Percentiles rank a stretch among this genome's conserved stretches.
Evolutionary conservation across 2,888 invertebrate genomes (phyloP).

Genomic region (Pheosia tremula): DNA sequence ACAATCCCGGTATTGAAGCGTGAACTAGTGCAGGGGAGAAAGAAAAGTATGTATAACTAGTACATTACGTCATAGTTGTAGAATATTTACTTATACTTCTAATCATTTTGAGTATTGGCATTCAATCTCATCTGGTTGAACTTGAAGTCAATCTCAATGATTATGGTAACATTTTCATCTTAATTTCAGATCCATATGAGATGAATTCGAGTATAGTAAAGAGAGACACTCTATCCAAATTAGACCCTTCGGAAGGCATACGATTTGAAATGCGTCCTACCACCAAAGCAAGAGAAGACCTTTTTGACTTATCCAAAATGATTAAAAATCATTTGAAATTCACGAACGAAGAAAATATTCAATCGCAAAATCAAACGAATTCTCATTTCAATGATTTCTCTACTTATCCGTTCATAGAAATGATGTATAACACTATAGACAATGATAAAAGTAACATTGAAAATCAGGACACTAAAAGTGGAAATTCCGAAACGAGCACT

Average conservation of each 20-base stretch:
- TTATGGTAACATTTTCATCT: neutral
- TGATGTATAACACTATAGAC: constrained; percentile 5
- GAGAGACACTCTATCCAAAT: neutral
- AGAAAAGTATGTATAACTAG: constrained; percentile 35
- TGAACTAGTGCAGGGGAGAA: constrained; percentile 29
- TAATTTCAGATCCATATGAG: neutral
- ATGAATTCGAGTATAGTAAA: neutral
- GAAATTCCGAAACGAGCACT: neutral
- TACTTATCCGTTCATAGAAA: neutral
- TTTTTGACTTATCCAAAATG: constrained; percentile 22
- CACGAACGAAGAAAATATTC: constrained; percentile 6
- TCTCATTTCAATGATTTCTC: constrained; percentile 1
- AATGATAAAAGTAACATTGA: neutral
- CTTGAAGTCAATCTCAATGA: no score
- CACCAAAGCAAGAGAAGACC: constrained; percentile 25
- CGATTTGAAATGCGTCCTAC: constrained; percentile 42
- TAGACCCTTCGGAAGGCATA: constrained; percentile 41
- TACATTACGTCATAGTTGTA: no score
- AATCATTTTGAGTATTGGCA: no score
- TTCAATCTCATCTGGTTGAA: no score
- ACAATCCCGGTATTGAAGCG: constrained; percentile 21
- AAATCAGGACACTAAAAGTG: neutral
- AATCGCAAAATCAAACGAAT: neutral
- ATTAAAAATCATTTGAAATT: constrained; percentile 47
- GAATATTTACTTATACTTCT: no score